Conservation (phyloP, 2,113 vertebrate genomes). For the Myiozetetes cayanensis region DNA sequence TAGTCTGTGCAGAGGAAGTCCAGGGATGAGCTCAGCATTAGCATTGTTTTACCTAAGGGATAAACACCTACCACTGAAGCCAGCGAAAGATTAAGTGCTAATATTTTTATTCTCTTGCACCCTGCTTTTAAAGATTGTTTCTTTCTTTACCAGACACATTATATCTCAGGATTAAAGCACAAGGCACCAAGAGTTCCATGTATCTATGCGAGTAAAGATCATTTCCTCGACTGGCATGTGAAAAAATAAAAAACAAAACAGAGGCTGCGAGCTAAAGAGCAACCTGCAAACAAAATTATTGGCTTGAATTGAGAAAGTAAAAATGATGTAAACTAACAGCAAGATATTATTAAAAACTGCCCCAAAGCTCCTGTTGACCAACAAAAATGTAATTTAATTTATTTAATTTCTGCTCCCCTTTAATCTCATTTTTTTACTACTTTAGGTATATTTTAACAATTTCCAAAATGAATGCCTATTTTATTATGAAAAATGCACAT, state of each 20-base stretch:
- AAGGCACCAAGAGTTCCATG: not conserved
- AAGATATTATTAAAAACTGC: not conserved
- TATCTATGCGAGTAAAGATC: not conserved
- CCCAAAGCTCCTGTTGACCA: not conserved
- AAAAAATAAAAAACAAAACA: not conserved
- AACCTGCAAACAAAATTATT: not conserved
- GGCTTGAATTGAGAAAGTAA: not conserved
- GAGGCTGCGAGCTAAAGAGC: not conserved
- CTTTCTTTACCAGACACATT: not conserved
- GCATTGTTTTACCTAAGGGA: conserved; percentile 29
- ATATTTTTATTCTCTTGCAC: not conserved
- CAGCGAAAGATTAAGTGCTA: not conserved
- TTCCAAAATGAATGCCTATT: not conserved
- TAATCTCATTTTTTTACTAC: not conserved
- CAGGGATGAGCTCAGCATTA: conserved; percentile 47
- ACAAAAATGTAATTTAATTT: not conserved
- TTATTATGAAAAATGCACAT: not conserved
- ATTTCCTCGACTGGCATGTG: not conserved
- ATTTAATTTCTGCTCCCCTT: not conserved
- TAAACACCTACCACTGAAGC: conserved; percentile 14
- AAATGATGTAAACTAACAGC: not conserved
- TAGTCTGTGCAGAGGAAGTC: conserved; percentile 43
- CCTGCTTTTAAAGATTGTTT: not conserved
- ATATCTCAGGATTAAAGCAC: not conserved
- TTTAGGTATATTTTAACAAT: not conserved